phyloP scores from a whole-genome alignment of 2,113 vertebrate species.

The Eublepharis macularius region DNA sequence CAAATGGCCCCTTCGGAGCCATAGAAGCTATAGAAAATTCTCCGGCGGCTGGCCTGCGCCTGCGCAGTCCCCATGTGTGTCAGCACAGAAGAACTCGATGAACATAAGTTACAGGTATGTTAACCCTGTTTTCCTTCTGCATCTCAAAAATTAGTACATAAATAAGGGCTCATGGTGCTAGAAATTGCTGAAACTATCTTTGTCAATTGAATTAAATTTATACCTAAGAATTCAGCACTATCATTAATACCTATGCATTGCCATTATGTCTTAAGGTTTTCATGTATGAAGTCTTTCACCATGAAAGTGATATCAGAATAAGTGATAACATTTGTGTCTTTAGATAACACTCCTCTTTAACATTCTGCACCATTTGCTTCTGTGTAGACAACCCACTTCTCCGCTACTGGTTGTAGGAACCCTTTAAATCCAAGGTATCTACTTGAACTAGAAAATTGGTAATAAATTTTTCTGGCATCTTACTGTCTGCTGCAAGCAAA shows the following conservation, averaged over 20 bases:
- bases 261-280: constrained; percentile 10
- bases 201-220: neutral
- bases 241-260: neutral
- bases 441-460: constrained; percentile 16
- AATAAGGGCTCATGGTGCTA: neutral
- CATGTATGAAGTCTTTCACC: constrained; percentile 2
- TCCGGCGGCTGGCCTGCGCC: too few species aligned
- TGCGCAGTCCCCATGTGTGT: too few species aligned
- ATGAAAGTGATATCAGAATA: constrained; percentile 15
- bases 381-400: neutral
- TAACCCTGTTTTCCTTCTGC: too few species aligned
- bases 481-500: constrained; percentile 17
- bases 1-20: too few species aligned
- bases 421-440: constrained; percentile 1
- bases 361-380: constrained; percentile 15
- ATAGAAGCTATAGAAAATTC: too few species aligned
- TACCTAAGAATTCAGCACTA: constrained; percentile 4
- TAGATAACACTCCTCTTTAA: neutral
- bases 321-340: constrained; percentile 13
- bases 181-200: neutral
- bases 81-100: too few species aligned
- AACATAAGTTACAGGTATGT: too few species aligned
- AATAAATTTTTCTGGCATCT: constrained; percentile 1
- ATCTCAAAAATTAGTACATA: too few species aligned
- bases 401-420: neutral